Evolutionary conservation across 2,797 vertebrate species (phyloP), one percentile per base, ranked within the genome.

Genomic region (Hippocampus kuda): DNA sequence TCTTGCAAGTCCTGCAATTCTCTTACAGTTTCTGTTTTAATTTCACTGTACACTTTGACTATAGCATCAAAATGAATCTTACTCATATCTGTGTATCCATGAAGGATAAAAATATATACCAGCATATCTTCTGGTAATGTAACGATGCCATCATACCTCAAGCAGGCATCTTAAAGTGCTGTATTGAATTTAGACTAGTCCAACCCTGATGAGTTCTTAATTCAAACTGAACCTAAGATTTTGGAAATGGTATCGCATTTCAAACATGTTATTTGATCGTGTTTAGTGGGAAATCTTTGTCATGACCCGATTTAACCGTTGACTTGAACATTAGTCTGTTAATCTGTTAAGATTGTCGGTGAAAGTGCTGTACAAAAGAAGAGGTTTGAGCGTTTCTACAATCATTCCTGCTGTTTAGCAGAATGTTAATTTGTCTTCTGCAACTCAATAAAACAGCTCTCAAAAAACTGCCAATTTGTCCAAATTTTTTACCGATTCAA

Each of bases 341-440:
- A 56, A 75, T 49, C 42, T 72, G 67, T 83, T 65, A 59, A 30
- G 48, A 79, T 84, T 80, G 70, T 84, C 75, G 66, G 68, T 81
- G 70, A 78, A 79, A 69, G 59, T 83, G 74, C 71, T 85, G 77
- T 81, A 79, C 18, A 71, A 76, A 69, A 68, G 66, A 70, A 68
- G 85, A 69, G 70, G 71, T 86, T 87, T 78, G 79, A 87, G 90
- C 90, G 84, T 90, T 88, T 82, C 82, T 86, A 89, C 90, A 91
- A 91, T 91, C 89, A 73, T 86, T 88, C 78, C 81, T 81, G 87
- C 89, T 90, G 88, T 84, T 83, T 67, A 78, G 88, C 89, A 88
- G 87, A 87, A 81, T 81, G 73, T 89, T 87, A 83, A 61, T 66
- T 89, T 90, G 88, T 81, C 89, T 85, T 89, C 89, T 83, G 82